These are phyloP conservation scores for Odontesthes bonariensis DNA, from an alignment of 2,113 vertebrate genomes.

Conservation along the genomic window DNA sequence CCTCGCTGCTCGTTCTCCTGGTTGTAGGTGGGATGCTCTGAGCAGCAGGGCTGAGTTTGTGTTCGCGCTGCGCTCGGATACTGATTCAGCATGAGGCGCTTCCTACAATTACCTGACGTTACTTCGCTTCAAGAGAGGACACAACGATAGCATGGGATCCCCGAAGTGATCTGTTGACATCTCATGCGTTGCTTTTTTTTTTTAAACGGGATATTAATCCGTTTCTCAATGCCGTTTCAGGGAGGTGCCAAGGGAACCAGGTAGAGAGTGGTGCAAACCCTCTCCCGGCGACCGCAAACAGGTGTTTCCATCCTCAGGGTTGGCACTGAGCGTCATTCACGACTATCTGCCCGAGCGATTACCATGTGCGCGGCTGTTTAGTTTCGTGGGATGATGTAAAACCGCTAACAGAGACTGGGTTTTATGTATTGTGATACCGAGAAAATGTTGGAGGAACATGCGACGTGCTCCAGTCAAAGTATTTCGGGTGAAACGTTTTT, in stretches of 20 bases:
- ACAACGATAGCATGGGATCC: constrained; percentile 23
- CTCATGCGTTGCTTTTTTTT: constrained; percentile 13
- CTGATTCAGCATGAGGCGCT: constrained; percentile 51
- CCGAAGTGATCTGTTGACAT: constrained; percentile 9
- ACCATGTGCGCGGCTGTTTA: constrained; percentile 52
- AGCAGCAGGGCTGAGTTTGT: constrained; percentile 52
- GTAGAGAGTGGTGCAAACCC: constrained; percentile 23
- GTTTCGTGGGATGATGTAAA: constrained; percentile 48
- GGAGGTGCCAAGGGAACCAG: constrained; percentile 16
- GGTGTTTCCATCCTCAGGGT: constrained; percentile 75
- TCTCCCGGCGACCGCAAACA: constrained; percentile 72
- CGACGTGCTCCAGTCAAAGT: constrained; percentile 30
- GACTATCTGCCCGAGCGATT: constrained; percentile 2
- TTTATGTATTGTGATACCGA: constrained; percentile 36
- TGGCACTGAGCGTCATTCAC: constrained; percentile 49
- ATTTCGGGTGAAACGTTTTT: constrained; percentile 47
- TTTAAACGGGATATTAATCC: background rate
- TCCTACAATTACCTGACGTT: constrained; percentile 16
- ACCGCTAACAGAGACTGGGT: constrained; percentile 12
- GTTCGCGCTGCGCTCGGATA: constrained; percentile 42
- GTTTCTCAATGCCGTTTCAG: constrained; percentile 13
- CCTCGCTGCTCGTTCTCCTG: constrained; percentile 55
- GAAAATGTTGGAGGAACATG: constrained; percentile 55
- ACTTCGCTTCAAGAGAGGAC: constrained; percentile 10
- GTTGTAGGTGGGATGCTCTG: constrained; percentile 62